Conservation (phyloP, 2,888 invertebrate genomes). For the Hirtodrosophila cameraria region DNA sequence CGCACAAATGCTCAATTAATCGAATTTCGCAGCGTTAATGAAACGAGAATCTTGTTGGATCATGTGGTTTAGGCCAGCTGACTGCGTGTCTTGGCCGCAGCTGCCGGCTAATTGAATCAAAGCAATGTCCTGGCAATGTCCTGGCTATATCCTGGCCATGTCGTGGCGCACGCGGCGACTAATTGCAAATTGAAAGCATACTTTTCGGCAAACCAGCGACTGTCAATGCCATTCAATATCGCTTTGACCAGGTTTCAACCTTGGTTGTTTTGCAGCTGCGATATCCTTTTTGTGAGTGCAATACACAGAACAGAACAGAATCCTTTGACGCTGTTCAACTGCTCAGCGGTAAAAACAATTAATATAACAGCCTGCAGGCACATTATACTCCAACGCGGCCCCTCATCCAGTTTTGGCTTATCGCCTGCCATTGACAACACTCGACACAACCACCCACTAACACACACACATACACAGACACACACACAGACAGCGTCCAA, state of each 20-base stretch:
- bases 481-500: neutral
- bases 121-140: conserved; percentile 50
- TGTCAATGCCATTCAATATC: conserved; percentile 71
- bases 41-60: conserved; percentile 66
- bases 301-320: conserved; percentile 25
- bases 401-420: conserved; percentile 37
- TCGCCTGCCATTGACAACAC: conserved; percentile 74
- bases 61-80: conserved; percentile 56
- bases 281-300: conserved; percentile 5
- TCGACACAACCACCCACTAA: conserved; percentile 28
- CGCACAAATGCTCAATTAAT: conserved; percentile 78
- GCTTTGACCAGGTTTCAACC: conserved; percentile 40
- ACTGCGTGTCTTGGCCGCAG: conserved; percentile 37
- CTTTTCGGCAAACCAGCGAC: conserved; percentile 57
- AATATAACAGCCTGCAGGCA: conserved; percentile 78
- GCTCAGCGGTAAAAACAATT: conserved; percentile 70
- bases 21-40: conserved; percentile 72
- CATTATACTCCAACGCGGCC: conserved; percentile 52
- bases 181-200: conserved; percentile 75
- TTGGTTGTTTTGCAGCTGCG: neutral
- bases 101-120: conserved; percentile 75
- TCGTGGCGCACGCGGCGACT: conserved; percentile 50
- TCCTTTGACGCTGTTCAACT: conserved; percentile 54
- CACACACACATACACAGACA: neutral
- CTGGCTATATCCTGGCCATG: conserved; percentile 36